Percentiles rank a stretch among this genome's conserved stretches.
These are phyloP conservation scores for Ophion ellenae DNA, from an alignment of 2,888 invertebrate species.

Conservation along the genomic window DNA sequence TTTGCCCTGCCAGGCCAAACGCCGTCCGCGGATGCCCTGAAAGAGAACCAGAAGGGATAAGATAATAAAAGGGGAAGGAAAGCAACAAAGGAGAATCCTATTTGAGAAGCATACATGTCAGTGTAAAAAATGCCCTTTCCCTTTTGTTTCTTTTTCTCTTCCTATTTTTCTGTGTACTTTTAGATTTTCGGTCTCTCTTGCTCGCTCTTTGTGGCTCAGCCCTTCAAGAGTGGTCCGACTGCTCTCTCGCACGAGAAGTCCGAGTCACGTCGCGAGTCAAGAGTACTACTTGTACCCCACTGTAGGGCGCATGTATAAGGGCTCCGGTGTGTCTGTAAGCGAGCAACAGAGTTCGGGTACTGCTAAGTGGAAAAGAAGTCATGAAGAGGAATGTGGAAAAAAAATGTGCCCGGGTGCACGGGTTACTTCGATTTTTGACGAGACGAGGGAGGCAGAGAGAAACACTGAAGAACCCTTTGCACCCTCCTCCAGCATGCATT, in stretches of 20 bases:
- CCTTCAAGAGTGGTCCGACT: constrained; percentile 47
- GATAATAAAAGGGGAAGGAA: no score
- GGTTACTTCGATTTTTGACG: constrained; percentile 3
- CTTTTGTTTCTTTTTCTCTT: background rate
- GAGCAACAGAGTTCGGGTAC: constrained; percentile 36
- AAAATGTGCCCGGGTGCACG: constrained; percentile 1
- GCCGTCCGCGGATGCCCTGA: no score
- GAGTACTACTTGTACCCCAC: background rate
- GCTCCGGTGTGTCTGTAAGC: background rate
- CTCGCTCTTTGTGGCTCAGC: background rate
- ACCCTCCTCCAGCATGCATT: background rate
- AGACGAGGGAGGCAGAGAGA: background rate
- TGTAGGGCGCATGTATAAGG: background rate
- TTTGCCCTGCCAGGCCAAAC: no score
- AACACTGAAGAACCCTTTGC: constrained; percentile 13
- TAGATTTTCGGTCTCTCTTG: background rate
- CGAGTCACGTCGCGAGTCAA: background rate
- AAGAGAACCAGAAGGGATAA: no score
- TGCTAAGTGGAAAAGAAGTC: constrained; percentile 61
- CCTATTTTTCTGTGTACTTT: background rate
- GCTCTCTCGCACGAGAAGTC: constrained; percentile 32
- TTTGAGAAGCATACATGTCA: no score
- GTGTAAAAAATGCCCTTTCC: no score
- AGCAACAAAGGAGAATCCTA: no score
- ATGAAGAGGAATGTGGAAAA: constrained; percentile 20